Conservation (phyloP, 2,888 invertebrate genomes). For the Tachystola acroxantha region DNA sequence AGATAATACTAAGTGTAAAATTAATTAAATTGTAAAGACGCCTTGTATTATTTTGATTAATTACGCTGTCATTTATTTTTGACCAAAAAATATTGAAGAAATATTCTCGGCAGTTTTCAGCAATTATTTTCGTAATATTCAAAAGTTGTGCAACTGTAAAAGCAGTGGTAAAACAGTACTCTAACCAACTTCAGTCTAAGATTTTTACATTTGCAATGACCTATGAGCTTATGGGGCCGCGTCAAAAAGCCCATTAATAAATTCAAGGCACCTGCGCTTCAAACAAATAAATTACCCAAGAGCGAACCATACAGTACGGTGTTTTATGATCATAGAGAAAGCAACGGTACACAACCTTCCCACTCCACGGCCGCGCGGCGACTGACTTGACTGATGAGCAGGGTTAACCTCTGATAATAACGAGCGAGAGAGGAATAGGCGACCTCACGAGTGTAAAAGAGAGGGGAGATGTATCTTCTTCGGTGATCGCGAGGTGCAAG, state of each 20-base stretch:
- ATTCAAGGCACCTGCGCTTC: conserved; percentile 44
- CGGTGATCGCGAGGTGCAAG: conserved; percentile 75
- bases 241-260: conserved; percentile 27
- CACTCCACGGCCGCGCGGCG: conserved; percentile 61
- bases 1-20: no score
- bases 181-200: no score
- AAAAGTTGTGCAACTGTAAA: no score
- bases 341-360: conserved; percentile 68
- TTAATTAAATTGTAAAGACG: no score
- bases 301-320: conserved; percentile 53
- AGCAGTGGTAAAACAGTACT: no score
- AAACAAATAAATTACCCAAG: conserved; percentile 49
- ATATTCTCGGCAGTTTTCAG: no score
- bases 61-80: no score
- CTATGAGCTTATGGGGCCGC: conserved; percentile 9
- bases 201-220: no score
- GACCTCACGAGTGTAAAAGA: conserved; percentile 31
- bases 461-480: conserved; percentile 68
- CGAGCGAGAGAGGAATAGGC: conserved; percentile 48
- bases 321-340: conserved; percentile 63
- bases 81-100: no score
- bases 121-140: no score
- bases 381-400: conserved; percentile 76
- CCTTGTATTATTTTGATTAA: no score
- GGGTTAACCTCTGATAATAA: conserved; percentile 75